phyloP scores from a whole-genome alignment of 2,113 vertebrate genomes.

The Rhea pennata region DNA sequence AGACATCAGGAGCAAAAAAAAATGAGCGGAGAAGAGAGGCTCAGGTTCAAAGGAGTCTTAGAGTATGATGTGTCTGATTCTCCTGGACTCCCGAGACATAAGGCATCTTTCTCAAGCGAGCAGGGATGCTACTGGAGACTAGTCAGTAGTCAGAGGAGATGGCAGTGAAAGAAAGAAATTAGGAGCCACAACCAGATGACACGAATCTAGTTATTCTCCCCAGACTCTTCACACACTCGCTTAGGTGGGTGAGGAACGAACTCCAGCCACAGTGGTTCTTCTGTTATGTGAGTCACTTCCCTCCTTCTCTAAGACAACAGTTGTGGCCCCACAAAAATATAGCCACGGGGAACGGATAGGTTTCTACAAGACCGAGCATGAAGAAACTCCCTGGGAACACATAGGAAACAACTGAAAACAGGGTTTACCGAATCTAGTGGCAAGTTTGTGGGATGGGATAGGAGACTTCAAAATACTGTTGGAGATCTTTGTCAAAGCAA shows the following conservation, averaged over 20 bases:
- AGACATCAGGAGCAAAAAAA: background rate
- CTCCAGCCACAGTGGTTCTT: background rate
- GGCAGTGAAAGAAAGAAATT: background rate
- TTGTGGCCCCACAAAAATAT: background rate
- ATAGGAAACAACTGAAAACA: background rate
- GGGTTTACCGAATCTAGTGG: background rate
- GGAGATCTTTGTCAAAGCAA: background rate
- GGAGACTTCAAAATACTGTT: background rate
- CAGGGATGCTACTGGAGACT: background rate
- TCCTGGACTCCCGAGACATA: background rate
- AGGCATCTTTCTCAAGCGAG: background rate
- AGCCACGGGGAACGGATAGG: background rate
- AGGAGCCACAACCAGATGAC: background rate
- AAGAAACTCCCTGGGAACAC: background rate
- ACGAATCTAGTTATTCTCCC: background rate
- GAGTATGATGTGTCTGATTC: background rate
- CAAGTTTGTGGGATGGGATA: background rate
- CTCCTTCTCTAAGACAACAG: background rate
- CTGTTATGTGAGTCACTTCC: background rate
- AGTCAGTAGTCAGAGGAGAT: background rate
- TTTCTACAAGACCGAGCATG: background rate
- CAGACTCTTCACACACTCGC: background rate
- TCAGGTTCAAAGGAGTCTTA: fast-evolving
- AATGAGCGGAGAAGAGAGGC: background rate
- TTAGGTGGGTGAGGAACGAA: background rate